Percentiles rank a stretch among this genome's conserved stretches.
Evolutionary conservation across 2,888 invertebrate species (phyloP).

Genomic region (Tenthredo livida): DNA sequence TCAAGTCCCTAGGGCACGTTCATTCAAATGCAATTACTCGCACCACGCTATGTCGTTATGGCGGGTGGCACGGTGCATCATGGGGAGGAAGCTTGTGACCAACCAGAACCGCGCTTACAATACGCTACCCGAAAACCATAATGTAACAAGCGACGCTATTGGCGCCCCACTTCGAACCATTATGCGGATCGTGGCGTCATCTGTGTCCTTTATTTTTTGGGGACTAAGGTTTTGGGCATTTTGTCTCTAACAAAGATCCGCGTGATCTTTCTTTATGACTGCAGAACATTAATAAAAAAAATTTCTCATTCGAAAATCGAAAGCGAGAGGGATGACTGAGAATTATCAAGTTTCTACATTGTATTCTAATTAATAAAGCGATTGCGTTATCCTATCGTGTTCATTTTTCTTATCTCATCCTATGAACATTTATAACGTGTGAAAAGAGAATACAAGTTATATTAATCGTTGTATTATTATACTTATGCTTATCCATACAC

Average conservation of each 20-base stretch:
- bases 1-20: conserved; percentile 61
- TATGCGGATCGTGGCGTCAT: conserved; percentile 61
- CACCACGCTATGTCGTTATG: conserved; percentile 71
- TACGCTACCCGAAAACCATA: conserved; percentile 50
- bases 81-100: conserved; percentile 61
- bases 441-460: not conserved
- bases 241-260: conserved; percentile 23
- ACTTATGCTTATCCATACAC: no score
- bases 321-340: not conserved
- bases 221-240: conserved; percentile 21
- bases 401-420: not conserved
- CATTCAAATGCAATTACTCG: conserved; percentile 67
- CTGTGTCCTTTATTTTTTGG: conserved; percentile 57
- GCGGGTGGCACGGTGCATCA: conserved; percentile 67
- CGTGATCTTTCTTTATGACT: not conserved
- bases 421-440: not conserved
- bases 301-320: not conserved
- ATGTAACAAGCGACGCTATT: conserved; percentile 59
- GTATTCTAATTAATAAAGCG: not conserved
- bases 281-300: not conserved
- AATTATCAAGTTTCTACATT: not conserved
- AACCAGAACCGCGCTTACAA: conserved; percentile 60
- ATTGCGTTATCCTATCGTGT: not conserved
- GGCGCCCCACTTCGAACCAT: conserved; percentile 57
- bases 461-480: not conserved